Base-by-base conservation (phyloP, 2,888 invertebrate genomes). In the Sialis fuliginosa region DNA sequence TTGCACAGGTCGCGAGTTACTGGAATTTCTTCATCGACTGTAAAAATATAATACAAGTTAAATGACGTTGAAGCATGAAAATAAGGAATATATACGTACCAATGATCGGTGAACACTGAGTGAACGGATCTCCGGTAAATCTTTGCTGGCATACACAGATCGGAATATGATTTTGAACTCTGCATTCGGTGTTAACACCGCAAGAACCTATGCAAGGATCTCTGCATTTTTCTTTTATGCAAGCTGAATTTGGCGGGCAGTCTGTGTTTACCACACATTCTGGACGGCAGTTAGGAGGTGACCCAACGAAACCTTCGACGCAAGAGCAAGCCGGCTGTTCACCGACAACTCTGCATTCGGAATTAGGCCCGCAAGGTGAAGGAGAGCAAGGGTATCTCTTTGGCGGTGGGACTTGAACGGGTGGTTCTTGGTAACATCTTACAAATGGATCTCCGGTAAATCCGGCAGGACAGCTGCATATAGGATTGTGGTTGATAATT, bases 281-380 rank as follows among this genome's bases (percentile, higher is more conserved):
- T 4, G 86, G 85, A 56, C 77, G 71, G 57, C 86, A 87, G 58
- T 78, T 75, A 44, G 84, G 84, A 32, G 87, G 83, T n/a, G 74
- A 67, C 48, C 87, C 87, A 49, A 77, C 68, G 59, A 72, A 84
- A 48, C 74, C 73, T 47, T 72, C 67, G 54, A 76, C 60, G 59
- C 84, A 85, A 43, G 76, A 73, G 58, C 84, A 85, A 1, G 77
- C 74, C n/a, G 81, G 77, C 51, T 71, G 65, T 43, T 69, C 70
- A 39, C 66, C 65, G 33, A 70, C 58, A 46, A 69, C 70, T 57
- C 73, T 67, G 55, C 81, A 81, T 55, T 75, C 66, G 1, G 81
- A 72, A 58, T 81, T 68, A 1, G 70, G 63, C 55, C 73, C 79
- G 66, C 68, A 80, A n/a, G 79, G 79, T 46, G 76, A 75, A 43